Evolutionary conservation across 2,113 vertebrate genomes (phyloP).

Genomic region (Hippoglossus stenolepis): DNA sequence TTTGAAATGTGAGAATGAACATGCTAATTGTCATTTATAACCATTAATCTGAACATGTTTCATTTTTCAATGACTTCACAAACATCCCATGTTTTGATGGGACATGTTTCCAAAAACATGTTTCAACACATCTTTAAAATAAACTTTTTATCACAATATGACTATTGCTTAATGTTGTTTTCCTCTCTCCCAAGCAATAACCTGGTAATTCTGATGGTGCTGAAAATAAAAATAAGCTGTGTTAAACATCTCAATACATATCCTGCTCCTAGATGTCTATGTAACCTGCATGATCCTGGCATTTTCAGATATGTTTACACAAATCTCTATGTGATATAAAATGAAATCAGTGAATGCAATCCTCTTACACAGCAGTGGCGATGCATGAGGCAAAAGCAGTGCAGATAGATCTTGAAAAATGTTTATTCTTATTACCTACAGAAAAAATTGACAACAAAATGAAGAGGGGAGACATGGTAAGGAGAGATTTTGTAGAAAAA

Average conservation of each 20-base stretch:
- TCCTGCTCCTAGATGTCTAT: neutral
- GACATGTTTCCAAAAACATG: neutral
- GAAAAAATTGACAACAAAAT: slow-evolving; percentile 67
- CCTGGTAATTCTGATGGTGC: neutral
- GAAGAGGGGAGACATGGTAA: slow-evolving; percentile 51
- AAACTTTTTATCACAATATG: neutral
- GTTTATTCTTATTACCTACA: slow-evolving; percentile 80
- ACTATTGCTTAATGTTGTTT: neutral
- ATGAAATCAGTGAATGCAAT: neutral
- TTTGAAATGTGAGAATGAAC: neutral
- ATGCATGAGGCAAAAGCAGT: neutral
- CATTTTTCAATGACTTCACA: neutral
- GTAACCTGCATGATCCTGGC: neutral
- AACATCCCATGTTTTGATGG: neutral
- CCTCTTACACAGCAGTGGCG: neutral
- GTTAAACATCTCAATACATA: neutral
- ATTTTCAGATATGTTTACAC: no score
- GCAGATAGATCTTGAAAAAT: slow-evolving; percentile 65
- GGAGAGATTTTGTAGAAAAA: slow-evolving; percentile 65
- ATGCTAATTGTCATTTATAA: neutral
- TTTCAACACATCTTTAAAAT: neutral
- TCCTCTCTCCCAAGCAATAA: neutral
- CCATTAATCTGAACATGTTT: neutral
- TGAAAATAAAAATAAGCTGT: neutral
- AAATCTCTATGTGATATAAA: neutral